Percentiles rank a stretch among this genome's conserved stretches.
Evolutionary conservation across 2,888 invertebrate species (phyloP).

Genomic region (Pachliopta kotzebuea): DNA sequence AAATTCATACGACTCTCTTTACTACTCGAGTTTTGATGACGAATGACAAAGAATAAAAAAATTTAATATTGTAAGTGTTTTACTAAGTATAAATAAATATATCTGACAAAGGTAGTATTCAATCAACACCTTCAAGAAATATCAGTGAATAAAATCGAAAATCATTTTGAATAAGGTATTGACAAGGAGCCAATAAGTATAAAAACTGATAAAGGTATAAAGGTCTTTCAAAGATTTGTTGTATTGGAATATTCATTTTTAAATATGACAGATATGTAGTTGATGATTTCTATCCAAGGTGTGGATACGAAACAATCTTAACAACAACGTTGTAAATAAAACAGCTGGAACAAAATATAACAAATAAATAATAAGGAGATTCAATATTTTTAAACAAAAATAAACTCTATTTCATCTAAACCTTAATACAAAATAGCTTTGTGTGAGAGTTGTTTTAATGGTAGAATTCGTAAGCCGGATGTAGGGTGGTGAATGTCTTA

Average conservation of each 20-base stretch:
- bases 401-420: not conserved
- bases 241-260: conserved; percentile 5
- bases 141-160: conserved; percentile 7
- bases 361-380: not conserved
- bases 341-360: not conserved
- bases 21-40: no score
- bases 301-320: not conserved
- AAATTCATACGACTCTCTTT: no score
- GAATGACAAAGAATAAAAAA: not conserved
- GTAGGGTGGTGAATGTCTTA: conserved; percentile 47
- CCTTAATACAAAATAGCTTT: not conserved
- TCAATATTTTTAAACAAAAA: not conserved
- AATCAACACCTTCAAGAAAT: conserved; percentile 14
- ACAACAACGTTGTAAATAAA: not conserved
- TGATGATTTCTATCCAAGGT: conserved; percentile 8
- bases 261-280: conserved; percentile 1
- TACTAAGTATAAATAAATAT: not conserved
- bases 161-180: conserved; percentile 11
- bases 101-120: conserved; percentile 8
- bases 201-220: conserved; percentile 2
- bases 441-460: not conserved
- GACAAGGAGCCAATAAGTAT: conserved; percentile 2
- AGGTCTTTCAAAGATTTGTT: not conserved
- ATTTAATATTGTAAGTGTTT: not conserved
- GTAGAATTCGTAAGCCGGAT: conserved; percentile 51